Percentiles rank a stretch among this genome's conserved stretches.
phyloP scores from a whole-genome alignment of 2,113 vertebrate genomes.

The Euleptes europaea region DNA sequence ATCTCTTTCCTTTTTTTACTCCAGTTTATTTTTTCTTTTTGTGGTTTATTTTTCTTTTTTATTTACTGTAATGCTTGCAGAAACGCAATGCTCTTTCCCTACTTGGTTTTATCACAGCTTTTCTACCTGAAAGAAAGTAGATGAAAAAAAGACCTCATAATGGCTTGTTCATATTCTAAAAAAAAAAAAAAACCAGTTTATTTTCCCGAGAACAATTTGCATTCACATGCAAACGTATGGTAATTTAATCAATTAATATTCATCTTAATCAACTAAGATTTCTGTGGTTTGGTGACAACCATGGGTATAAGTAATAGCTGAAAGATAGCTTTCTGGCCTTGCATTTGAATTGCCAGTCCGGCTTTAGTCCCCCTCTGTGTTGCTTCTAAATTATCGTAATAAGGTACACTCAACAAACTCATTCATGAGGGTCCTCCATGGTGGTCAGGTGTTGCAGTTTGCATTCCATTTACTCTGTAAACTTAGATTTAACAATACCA shows the following conservation, averaged over 20 bases:
- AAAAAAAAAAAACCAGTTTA: too few relatives aligned
- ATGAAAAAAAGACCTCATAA: too few relatives aligned
- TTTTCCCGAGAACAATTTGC: too few relatives aligned
- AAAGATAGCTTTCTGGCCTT: not conserved
- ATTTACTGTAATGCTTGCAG: too few relatives aligned
- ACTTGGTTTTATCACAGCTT: too few relatives aligned
- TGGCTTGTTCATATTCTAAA: too few relatives aligned
- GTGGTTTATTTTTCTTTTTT: too few relatives aligned
- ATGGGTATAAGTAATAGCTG: not conserved
- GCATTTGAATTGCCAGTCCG: not conserved
- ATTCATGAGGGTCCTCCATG: not conserved
- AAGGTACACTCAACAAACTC: not conserved
- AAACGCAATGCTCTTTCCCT: too few relatives aligned
- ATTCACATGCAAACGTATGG: too few relatives aligned
- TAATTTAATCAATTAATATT: not conserved
- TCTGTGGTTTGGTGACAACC: not conserved
- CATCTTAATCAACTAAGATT: not conserved
- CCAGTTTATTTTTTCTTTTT: too few relatives aligned
- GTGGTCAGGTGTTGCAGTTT: not conserved
- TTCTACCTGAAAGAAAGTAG: too few relatives aligned
- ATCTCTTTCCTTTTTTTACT: not conserved
- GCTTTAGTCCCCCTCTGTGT: not conserved
- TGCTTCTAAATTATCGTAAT: not conserved
- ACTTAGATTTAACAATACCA: fast-evolving
- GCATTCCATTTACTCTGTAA: not conserved